Percentiles rank a stretch among this genome's conserved stretches.
These are phyloP conservation scores for Pheosia tremula DNA, from an alignment of 2,888 invertebrate species.

Conservation along the genomic window DNA sequence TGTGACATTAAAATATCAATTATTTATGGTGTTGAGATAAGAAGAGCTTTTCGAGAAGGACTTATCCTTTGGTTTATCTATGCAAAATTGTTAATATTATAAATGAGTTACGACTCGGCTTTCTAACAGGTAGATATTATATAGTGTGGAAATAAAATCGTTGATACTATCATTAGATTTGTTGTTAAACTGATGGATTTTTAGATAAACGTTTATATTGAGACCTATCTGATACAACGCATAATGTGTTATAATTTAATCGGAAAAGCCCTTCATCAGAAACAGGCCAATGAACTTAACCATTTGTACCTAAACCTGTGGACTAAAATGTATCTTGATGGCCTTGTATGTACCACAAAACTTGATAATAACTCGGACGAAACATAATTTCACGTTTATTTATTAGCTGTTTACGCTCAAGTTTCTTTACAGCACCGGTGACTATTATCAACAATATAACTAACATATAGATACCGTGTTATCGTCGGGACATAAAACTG, in stretches of 20 bases:
- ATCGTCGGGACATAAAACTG: constrained; percentile 71
- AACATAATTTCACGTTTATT: constrained; percentile 56
- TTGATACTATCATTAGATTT: not conserved
- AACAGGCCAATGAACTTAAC: constrained; percentile 14
- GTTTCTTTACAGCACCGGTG: constrained; percentile 54
- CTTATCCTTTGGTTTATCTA: constrained; percentile 54
- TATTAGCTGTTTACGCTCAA: constrained; percentile 54
- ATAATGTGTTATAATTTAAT: no score
- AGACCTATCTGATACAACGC: no score
- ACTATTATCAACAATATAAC: constrained; percentile 75
- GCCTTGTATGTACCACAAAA: constrained; percentile 50
- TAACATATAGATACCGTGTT: constrained; percentile 65
- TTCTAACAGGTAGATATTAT: constrained; percentile 12
- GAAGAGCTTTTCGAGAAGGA: constrained; percentile 63
- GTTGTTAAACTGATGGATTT: not conserved
- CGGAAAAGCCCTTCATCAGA: not conserved
- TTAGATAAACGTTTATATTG: no score
- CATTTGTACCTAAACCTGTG: constrained; percentile 25
- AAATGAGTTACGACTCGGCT: constrained; percentile 24
- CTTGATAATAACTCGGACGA: constrained; percentile 50
- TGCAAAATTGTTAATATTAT: constrained; percentile 57
- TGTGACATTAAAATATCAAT: constrained; percentile 84
- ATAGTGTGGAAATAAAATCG: constrained; percentile 10
- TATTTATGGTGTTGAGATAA: constrained; percentile 81
- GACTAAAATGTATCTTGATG: constrained; percentile 47